Base-by-base conservation (phyloP, 2,888 invertebrate genomes). In the Polyommatus iphigenia region DNA sequence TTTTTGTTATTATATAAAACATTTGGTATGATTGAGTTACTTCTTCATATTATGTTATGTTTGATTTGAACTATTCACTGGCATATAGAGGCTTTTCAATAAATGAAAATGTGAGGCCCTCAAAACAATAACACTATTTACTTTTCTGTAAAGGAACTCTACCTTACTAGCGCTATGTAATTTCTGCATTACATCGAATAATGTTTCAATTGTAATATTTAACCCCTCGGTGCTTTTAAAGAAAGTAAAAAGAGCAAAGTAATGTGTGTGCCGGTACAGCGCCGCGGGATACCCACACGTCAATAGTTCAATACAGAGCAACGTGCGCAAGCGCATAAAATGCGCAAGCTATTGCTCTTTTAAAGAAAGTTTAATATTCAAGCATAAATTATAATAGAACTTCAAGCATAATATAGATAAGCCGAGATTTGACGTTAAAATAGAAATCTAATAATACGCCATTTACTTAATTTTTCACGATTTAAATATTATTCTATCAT, bases 161-260 rank as follows among this genome's bases (percentile, higher is more conserved):
- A 5, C 54, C 18, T 54, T 3, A 3, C 50, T 54, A 18, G 1
- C 18, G 54, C 54, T 3, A 20, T 59, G 10, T 59, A 59, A 59
- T 8, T 59, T 59, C 2, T 59, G n/a, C 20, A 20, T 20, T 20
- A 59, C 20, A 67, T 24, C 8, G 29, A 67, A 67, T 32, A 67
- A 67, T 67, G 18, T 67, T 67, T 20, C 29, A 67, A 67, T 32
- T 67, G 29, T 67, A 67, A 67, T 67, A 67, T 67, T 67, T 67
- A 67, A 32, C 67, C 67, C 67, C 67, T 67, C 32, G 15, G 15
- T 67, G 67, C 67, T 1, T 1, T 2, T 29, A 67, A 67, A 18
- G 6, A 67, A 67, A 15, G 54, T 18, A 5, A 67, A 67, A 67
- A 67, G 67, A 67, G 67, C 67, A 67, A 67, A 29, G 24, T 67